Evolutionary conservation across 2,113 vertebrate genomes (phyloP).

Genomic region (Planiliza haematocheilus): DNA sequence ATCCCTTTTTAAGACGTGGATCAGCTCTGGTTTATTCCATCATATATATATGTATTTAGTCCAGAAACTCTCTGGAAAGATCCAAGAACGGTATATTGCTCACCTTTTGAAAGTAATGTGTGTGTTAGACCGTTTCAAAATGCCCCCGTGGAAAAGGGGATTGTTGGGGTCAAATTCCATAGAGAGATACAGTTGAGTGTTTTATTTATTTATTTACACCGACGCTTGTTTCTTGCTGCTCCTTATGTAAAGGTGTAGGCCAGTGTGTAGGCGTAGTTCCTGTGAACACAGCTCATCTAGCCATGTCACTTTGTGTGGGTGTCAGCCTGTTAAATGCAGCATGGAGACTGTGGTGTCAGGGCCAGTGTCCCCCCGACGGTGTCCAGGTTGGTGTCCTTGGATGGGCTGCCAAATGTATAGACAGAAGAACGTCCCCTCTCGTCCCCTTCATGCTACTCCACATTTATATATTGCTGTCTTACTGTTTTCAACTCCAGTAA

Average conservation of each 20-base stretch:
- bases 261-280: conserved; percentile 54
- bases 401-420: conserved; percentile 50
- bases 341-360: conserved; percentile 57
- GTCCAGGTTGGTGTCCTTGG: conserved; percentile 50
- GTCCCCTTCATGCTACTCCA: not conserved
- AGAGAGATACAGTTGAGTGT: conserved; percentile 48
- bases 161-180: conserved; percentile 21
- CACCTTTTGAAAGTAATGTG: conserved; percentile 2
- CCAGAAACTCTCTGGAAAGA: not conserved
- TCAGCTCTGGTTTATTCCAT: not conserved
- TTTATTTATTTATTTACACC: conserved; percentile 51
- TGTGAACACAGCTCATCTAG: conserved; percentile 70
- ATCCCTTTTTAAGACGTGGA: too few relatives aligned
- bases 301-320: conserved; percentile 63
- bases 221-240: conserved; percentile 47
- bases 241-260: conserved; percentile 56
- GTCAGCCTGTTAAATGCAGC: conserved; percentile 76
- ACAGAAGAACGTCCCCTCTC: conserved; percentile 3
- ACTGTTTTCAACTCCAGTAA: not conserved
- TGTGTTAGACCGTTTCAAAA: conserved; percentile 3
- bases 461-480: conserved; percentile 14
- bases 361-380: conserved; percentile 47
- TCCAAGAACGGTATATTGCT: not conserved
- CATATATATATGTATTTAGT: conserved; percentile 3
- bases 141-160: not conserved